Conservation (phyloP, 2,888 invertebrate species). For the Maniola hyperantus region DNA sequence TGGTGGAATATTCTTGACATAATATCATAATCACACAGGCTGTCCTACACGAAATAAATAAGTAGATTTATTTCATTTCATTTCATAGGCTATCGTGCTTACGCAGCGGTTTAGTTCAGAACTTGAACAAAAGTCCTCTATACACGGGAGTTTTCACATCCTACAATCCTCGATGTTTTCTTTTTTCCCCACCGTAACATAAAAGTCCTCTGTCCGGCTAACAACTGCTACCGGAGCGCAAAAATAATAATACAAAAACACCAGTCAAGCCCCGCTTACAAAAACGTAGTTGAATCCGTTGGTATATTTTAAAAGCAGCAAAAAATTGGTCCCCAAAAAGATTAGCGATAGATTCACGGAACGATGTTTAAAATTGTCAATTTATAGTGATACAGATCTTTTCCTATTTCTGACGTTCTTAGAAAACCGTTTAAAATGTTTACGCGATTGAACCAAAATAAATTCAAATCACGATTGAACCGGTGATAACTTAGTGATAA, state of each 20-base stretch:
- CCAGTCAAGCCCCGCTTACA: conserved; percentile 25
- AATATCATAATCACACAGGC: too few species aligned
- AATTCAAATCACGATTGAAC: neutral
- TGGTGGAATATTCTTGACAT: too few species aligned
- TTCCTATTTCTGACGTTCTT: neutral
- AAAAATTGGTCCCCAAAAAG: conserved; percentile 17
- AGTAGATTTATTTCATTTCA: too few species aligned
- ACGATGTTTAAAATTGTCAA: conserved; percentile 3
- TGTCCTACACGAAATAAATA: too few species aligned
- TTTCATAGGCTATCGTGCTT: too few species aligned
- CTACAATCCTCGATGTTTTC: conserved; percentile 9
- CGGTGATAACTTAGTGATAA: neutral
- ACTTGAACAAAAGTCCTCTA: neutral
- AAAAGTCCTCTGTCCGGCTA: conserved; percentile 26
- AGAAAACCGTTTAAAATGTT: neutral
- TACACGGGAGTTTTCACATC: conserved; percentile 15
- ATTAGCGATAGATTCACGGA: conserved; percentile 14
- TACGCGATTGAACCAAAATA: neutral
- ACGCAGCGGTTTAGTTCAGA: too few species aligned
- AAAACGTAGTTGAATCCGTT: conserved; percentile 19
- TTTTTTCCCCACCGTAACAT: conserved; percentile 23
- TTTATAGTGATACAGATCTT: neutral
- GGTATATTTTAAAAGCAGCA: conserved; percentile 8
- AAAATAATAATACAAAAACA: conserved; percentile 22
- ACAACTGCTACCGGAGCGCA: conserved; percentile 27